phyloP scores from a whole-genome alignment of 2,888 invertebrate genomes.

The Eugnorisma glareosa region DNA sequence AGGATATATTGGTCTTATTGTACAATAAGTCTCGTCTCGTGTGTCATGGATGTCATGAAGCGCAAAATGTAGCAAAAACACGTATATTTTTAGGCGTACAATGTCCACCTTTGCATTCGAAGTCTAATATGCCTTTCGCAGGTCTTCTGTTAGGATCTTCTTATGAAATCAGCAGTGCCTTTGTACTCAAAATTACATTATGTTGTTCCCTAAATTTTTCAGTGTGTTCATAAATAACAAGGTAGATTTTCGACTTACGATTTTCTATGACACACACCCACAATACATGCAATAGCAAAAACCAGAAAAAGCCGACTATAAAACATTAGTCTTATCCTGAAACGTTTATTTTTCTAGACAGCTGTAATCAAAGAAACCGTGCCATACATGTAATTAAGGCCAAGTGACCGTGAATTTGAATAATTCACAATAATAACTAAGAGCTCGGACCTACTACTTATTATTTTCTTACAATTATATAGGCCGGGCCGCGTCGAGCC shows the following conservation, averaged over 20 bases:
- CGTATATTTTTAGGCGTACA: neutral
- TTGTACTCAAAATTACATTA: neutral
- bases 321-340: neutral
- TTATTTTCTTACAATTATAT: constrained; percentile 56
- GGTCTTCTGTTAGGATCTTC: neutral
- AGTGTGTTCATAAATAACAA: too few species aligned
- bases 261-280: too few species aligned
- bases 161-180: neutral
- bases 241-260: too few species aligned
- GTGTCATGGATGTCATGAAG: neutral
- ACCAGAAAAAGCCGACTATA: neutral
- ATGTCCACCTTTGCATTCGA: neutral
- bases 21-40: too few species aligned
- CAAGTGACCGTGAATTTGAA: constrained; percentile 38
- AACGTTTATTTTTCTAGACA: neutral
- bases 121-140: too few species aligned
- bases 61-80: neutral
- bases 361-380: constrained; percentile 2
- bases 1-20: neutral
- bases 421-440: constrained; percentile 48
- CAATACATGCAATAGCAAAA: too few species aligned
- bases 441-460: constrained; percentile 5
- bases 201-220: neutral
- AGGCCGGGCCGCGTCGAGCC: constrained; percentile 32
- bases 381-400: constrained; percentile 17